Evolutionary conservation across 2,113 vertebrate genomes (phyloP), one percentile per base, ranked within the genome.

Genomic region (Heliornis fulica): DNA sequence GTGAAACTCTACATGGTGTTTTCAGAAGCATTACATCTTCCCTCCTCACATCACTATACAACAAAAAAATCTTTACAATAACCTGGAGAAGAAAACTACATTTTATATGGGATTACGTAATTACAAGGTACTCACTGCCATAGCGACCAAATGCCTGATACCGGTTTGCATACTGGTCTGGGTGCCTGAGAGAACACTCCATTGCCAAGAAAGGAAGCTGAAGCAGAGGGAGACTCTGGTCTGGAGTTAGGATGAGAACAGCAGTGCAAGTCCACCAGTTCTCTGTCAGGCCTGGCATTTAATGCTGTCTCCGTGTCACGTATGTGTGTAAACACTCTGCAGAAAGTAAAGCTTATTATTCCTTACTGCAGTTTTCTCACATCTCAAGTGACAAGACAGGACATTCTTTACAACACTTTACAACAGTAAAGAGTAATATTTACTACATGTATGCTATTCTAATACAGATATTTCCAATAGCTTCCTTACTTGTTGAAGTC

Each of bases 301-400:
- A 66, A 7, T 16, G 32, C 8, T 5, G 2, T 31, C 38, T 63
- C 72, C 14, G 4, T 16, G 22, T 7, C 64, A 17, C 1, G 0
- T 1, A 3, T 6, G 18, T 19, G 31, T 14, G 12, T 64, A 77
- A 81, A 63, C 1, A 12, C 2, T 38, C 56, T 75, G 69, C 22
- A 70, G 34, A 87, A 74, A 70, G 3, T 22, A 81, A 91, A n/a
- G n/a, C n/a, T n/a, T n/a, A n/a, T n/a, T n/a, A n/a, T n/a, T n/a
- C n/a, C n/a, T n/a, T n/a, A n/a, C 20, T 40, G 57, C 54, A n/a
- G 28, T 83, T n/a, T 31, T 48, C 48, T 69, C 31, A 0, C 7
- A 46, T 45, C 64, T 89, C 14, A 16, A 19, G 11, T 5, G 51
- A 34, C 36, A 70, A 63, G 22, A 45, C 34, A 70, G 51, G 68